A percentile compares a stretch with the other conserved stretches of the same genome.
Evolutionary conservation across 2,113 vertebrate species (phyloP).

Genomic region (Eonycteris spelaea): DNA sequence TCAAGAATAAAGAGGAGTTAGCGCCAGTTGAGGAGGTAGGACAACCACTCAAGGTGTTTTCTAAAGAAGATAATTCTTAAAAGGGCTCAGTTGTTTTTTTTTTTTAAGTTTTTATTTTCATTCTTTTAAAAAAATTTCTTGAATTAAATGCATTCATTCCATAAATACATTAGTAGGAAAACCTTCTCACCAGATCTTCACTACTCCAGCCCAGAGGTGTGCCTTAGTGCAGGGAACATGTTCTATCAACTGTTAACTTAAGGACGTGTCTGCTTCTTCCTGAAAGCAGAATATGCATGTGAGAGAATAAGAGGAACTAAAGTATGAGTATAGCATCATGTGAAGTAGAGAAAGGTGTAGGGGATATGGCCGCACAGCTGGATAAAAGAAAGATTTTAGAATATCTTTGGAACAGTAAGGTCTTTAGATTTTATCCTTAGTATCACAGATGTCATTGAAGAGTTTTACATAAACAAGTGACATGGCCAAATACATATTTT

Average conservation of each 20-base stretch:
- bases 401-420: neutral
- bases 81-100: neutral
- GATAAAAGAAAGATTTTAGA: neutral
- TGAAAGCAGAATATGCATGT: neutral
- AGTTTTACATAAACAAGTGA: neutral
- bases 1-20: neutral
- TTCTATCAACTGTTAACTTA: neutral
- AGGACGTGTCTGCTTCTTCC: neutral
- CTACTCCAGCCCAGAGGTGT: neutral
- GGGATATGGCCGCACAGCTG: fast-evolving
- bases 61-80: neutral
- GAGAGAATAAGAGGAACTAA: neutral
- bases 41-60: neutral
- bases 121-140: neutral
- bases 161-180: neutral
- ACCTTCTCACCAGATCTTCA: neutral
- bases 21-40: neutral
- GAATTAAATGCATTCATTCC: neutral
- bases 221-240: no score
- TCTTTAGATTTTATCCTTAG: neutral
- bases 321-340: no score
- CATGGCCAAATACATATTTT: neutral
- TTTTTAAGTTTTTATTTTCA: neutral
- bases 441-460: neutral
- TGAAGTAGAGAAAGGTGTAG: neutral